Conservation (phyloP, 2,113 vertebrate genomes). For the Syngnathus floridae region DNA sequence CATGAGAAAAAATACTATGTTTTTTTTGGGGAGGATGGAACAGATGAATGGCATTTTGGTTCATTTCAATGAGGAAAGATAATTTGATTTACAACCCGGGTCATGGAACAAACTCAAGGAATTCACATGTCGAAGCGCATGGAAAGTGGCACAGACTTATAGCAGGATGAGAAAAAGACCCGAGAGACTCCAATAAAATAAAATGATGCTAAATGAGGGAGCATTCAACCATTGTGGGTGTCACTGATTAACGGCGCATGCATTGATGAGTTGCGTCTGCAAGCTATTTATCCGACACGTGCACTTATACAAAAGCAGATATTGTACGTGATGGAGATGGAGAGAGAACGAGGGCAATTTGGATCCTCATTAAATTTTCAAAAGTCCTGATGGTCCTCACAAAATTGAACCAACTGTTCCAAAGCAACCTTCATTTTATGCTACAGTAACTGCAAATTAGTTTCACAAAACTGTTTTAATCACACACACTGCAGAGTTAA, state of each 20-base stretch:
- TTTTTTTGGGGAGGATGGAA: no score
- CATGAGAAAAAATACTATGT: no score
- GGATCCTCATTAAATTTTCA: constrained; percentile 71
- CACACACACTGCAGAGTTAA: constrained; percentile 63
- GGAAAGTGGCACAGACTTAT: constrained; percentile 17
- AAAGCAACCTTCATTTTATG: constrained; percentile 71
- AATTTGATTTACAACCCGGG: no score
- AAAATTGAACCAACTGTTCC: constrained; percentile 69
- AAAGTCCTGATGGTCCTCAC: constrained; percentile 67
- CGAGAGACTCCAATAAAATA: constrained; percentile 25
- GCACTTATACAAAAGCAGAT: background rate
- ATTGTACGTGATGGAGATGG: constrained; percentile 29
- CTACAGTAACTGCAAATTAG: constrained; percentile 75
- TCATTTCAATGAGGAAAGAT: no score
- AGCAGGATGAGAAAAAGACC: constrained; percentile 38
- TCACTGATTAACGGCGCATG: background rate
- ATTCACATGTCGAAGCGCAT: no score
- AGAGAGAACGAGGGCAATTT: constrained; percentile 54
- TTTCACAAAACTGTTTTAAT: constrained; percentile 71
- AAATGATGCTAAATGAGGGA: background rate
- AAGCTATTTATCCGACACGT: background rate
- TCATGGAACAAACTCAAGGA: no score
- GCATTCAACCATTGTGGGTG: background rate
- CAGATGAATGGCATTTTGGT: no score
- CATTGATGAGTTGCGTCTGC: background rate